Base-by-base conservation (phyloP, 2,888 invertebrate genomes). In the Rhingia rostrata region DNA sequence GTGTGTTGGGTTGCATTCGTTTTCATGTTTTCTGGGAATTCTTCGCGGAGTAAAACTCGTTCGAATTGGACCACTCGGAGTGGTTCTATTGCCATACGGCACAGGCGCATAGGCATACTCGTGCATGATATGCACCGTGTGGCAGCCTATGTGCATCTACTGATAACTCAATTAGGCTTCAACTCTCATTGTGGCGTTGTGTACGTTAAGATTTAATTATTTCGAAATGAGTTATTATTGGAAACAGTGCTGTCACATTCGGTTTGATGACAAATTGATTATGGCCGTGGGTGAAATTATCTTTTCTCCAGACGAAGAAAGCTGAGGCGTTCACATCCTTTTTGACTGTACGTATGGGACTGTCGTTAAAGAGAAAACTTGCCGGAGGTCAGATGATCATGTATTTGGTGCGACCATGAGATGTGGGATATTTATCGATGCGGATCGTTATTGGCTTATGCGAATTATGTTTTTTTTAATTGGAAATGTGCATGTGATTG, bases 141-240 rank as follows among this genome's bases (percentile, higher is more conserved):
- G 39, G 51, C 30, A 22, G 22, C 22, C 22, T 22, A 30, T 45
- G 12, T 37, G 33, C 35, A 56, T 56, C 41, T 6, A 67, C 70
- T 82, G 82, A 82, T 82, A 82, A 82, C 82, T 82, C 82, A 82
- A 77, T 82, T 82, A 82, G 82, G 60, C 60, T 12, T 56, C 45
- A 47, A 22, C 54, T 75, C 63, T 53, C 45, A 56, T 77, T 49
- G 72, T 56, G 53, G 64, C 77, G 54, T 61, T 53, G 39, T 22
- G 66, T 61, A 49, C 49, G 45, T 67, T 53, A 72, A 82, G 67
- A 69, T 82, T 82, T 77, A 77, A 82, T 82, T 72, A 77, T 66
- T 56, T 58, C 77, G 41, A 43, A 61, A 70, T 82, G 77, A 82
- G 41, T 70, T 66, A 82, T 70, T 66, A 56, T 64, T 45, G 47